Percentiles rank a stretch among this genome's conserved stretches.
Conservation (phyloP, 2,797 vertebrate species). For the Diplodus puntazzo region DNA sequence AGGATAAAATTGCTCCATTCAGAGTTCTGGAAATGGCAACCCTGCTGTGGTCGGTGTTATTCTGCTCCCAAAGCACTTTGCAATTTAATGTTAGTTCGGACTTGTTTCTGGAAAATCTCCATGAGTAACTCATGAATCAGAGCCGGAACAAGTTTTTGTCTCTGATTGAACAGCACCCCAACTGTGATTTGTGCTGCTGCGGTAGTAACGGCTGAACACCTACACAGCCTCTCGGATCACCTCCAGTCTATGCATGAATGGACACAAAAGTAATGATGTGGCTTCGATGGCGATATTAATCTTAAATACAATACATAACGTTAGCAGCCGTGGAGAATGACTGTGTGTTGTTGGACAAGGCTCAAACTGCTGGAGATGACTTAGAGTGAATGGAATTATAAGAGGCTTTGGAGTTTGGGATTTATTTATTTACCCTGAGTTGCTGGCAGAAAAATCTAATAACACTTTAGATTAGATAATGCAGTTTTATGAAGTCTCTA, state of each 20-base stretch:
- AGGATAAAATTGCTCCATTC: slow-evolving; percentile 57
- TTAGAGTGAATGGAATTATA: background rate
- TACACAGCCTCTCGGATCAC: background rate
- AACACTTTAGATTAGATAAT: background rate
- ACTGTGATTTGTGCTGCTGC: slow-evolving; percentile 5
- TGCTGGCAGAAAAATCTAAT: no score
- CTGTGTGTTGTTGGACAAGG: background rate
- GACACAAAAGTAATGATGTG: background rate
- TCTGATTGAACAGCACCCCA: background rate
- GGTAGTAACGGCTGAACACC: slow-evolving; percentile 15
- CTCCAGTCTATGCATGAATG: background rate
- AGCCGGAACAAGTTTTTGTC: slow-evolving; percentile 20
- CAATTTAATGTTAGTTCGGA: slow-evolving; percentile 26
- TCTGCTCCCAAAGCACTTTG: slow-evolving; percentile 33
- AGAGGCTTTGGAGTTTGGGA: no score
- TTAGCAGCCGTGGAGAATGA: background rate
- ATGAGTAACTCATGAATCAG: slow-evolving; percentile 58
- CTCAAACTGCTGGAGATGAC: background rate
- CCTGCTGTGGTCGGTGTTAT: slow-evolving; percentile 54
- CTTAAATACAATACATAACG: background rate
- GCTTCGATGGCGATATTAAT: background rate
- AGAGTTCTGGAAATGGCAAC: slow-evolving; percentile 52
- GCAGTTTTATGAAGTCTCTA: background rate
- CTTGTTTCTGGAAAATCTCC: slow-evolving; percentile 22
- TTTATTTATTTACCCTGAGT: background rate